Base-by-base conservation (phyloP, 2,888 invertebrate genomes). In the Apotomis turbidana region DNA sequence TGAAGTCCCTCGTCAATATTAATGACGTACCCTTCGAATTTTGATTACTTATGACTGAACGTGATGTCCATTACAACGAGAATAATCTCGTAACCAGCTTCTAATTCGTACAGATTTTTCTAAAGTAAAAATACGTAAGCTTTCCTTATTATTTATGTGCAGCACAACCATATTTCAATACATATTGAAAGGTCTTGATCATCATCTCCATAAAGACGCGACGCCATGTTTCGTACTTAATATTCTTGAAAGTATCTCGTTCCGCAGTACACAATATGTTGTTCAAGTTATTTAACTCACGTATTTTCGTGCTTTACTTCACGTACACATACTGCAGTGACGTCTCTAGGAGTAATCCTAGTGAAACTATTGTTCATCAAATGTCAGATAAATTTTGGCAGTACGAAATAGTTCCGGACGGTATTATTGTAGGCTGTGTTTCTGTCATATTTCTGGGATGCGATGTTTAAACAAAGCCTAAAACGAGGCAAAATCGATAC, bases 401-500 rank as follows among this genome's bases (percentile, higher is more conserved):
- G 69, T 75, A 13, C 58, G 66, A 36, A 64, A 72, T 44, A 70
- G 77, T 5, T 36, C n/a, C 12, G 5, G 12, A 64, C 12, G 59
- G 52, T 54, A 66, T 70, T 70, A 51, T 74, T 74, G 78, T 79
- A 81, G 78, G 78, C 79, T 80, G 79, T 81, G 79, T 79, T 77
- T 80, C 79, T 77, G 83, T 79, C 80, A 80, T 80, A 84, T 85
- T 77, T 77, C 75, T 76, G 79, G 78, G 76, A 76, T 76, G 81
- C 80, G 80, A 81, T 85, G 84, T 86, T 86, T 85, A 84, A 88
- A 88, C 87, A 87, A 84, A 83, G 84, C 81, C 83, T 87, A 84
- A 86, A 88, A 87, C 86, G 83, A 83, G 82, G 83, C 84, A 87
- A 90, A 89, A 93, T 93, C 92, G 90, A 93, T 93, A 92, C 82